Evolutionary conservation across 2,797 vertebrate genomes (phyloP).

Genomic region (Notolabrus celidotus): DNA sequence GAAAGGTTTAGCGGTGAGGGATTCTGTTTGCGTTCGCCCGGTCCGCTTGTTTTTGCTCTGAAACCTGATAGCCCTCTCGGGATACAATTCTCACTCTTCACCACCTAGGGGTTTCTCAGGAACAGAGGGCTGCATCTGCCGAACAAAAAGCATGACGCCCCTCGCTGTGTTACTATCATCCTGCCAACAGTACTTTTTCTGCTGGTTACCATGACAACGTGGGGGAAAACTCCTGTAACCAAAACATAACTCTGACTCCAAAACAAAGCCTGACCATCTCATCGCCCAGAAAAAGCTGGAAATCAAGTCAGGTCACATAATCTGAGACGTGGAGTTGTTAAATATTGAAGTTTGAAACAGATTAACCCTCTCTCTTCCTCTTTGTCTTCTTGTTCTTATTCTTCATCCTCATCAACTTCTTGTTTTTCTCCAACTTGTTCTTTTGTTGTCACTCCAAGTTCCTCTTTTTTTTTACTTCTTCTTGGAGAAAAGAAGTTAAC

Average conservation of each 20-base stretch:
- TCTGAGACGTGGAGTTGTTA: not conserved
- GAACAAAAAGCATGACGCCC: conserved; percentile 74
- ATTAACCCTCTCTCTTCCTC: not conserved
- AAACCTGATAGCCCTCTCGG: conserved; percentile 74
- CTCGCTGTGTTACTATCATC: conserved; percentile 60
- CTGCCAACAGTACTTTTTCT: conserved; percentile 68
- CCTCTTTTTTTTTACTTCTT: not conserved
- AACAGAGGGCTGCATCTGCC: conserved; percentile 75
- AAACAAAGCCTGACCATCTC: conserved; percentile 28
- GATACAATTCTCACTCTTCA: conserved; percentile 66
- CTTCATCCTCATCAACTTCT: not conserved
- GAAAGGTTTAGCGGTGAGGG: conserved; percentile 66
- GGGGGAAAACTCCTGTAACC: conserved; percentile 60
- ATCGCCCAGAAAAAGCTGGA: not conserved
- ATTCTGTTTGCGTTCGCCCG: conserved; percentile 55
- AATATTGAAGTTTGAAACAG: not conserved
- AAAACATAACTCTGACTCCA: conserved; percentile 46
- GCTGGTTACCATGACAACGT: conserved; percentile 72
- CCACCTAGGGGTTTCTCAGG: conserved; percentile 70
- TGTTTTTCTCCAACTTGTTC: not conserved
- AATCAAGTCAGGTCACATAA: not conserved
- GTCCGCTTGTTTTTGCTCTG: conserved; percentile 74
- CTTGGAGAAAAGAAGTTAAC: too few relatives aligned
- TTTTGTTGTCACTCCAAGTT: too few relatives aligned
- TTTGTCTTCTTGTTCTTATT: not conserved